Base-by-base conservation (phyloP, 1,140 invertebrate species). In the Eciton burchellii region DNA sequence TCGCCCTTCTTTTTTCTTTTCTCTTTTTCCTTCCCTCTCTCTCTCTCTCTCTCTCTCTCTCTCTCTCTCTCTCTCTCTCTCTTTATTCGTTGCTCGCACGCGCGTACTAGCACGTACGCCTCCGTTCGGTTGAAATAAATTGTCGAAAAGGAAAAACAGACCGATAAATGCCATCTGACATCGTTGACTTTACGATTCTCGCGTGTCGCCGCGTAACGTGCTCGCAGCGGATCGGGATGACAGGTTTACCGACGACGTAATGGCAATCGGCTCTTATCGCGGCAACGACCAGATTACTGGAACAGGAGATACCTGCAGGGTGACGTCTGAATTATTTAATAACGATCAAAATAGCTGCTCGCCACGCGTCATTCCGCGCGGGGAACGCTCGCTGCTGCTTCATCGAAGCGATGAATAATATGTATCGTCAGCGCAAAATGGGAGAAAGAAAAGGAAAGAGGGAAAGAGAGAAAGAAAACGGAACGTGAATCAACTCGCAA, bases 271-370 rank as follows among this genome's bases (percentile, higher is more conserved):
- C 62, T 59, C 19, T 76, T 76, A 76, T 65, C 73, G 29, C 21
- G 8, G 45, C 49, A 56, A 54, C 49, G 29, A 66, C 62, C 49
- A 79, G 74, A 79, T 79, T 70, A 79, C 49, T 43, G 49, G 41
- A 70, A 68, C 24, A 21, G 35, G 24, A n/a, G 12, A 56, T 79
- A 57, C 6, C 41, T 56, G 3, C 63, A 12, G n/a, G 35, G 21
- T 26, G 35, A 68, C 26, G 24, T 68, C 66, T 70, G 74, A 57
- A 70, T 79, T 77, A 77, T 77, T 68, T 70, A 68, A 54, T 45
- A 43, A 14, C 29, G 49, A 68, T 21, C 12, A 57, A n/a, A 68
- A 63, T 68, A 66, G 41, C 63, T n/a, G 21, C 16, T 35, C 3
- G 45, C n/a, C 56, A 43, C 49, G 49, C 68, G 49, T 77, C 63